Base-by-base conservation (phyloP, 2,113 vertebrate genomes). In the Dendropsophus ebraccatus region DNA sequence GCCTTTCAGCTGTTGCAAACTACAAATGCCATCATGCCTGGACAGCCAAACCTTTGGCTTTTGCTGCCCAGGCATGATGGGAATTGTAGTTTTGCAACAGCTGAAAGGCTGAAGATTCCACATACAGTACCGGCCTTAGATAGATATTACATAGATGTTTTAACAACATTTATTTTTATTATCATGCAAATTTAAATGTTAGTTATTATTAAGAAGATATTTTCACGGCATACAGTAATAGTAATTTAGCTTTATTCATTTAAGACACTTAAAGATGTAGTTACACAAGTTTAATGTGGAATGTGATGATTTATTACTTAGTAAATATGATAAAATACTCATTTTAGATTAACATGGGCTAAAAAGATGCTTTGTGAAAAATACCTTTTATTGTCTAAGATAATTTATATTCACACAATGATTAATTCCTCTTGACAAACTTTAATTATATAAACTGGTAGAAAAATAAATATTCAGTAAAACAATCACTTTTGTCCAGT, bases 271-370 rank as follows among this genome's bases (percentile, higher is more conserved):
- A 56, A 0, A 0, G 60, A 62, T 84, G 30, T 32, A 79, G 56
- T 80, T 79, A 54, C 83, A 76, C 70, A 75, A 0, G 50, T 81
- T 89, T 88, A 56, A 81, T 49, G 80, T 70, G 1, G 16, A 25
- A 45, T 80, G 10, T 32, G 54, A n/a, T 85, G 74, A 88, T 17
- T 54, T 82, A 4, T 82, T 74, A 72, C 78, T 5, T 87, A 89
- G 88, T 91, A 92, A 84, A 82, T 86, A 25, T 30, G 70, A 58
- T 88, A 87, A 41, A 85, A 76, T 69, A 52, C 86, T 88, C 87
- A 32, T 79, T 89, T 89, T 83, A 56, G 84, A 83, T 32, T 70
- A 32, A 65, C 75, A 75, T 49, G 19, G n/a, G 35, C 37, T 69
- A 49, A 47, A n/a, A 23, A 67, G 8, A 23, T 62, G 47, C 25